A percentile compares a stretch with the other conserved stretches of the same genome.
Evolutionary conservation across 2,797 vertebrate genomes (phyloP).

Genomic region (Synaphobranchus kaupii): DNA sequence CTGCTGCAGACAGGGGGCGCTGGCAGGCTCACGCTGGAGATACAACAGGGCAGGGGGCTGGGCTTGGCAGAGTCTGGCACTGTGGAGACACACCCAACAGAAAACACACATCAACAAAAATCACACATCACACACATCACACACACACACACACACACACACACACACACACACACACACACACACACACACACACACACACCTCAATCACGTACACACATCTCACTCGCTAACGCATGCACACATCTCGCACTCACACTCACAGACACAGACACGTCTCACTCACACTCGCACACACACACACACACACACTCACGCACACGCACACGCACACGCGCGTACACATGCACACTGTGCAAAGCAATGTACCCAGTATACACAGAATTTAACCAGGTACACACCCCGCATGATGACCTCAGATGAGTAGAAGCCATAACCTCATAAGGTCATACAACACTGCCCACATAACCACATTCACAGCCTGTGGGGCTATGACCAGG

Average conservation of each 20-base stretch:
- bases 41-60: constrained; percentile 86
- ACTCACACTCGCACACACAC: background rate
- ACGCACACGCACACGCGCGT: background rate
- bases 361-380: background rate
- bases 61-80: constrained; percentile 95
- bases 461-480: no score
- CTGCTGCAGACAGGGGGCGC: constrained; percentile 79
- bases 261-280: background rate
- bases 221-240: background rate
- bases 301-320: background rate
- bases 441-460: no score
- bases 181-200: background rate
- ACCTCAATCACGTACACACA: background rate
- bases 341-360: background rate
- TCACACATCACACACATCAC: background rate
- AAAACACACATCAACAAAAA: background rate
- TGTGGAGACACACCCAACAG: constrained; percentile 59
- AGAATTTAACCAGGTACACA: no score
- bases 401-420: no score
- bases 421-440: no score
- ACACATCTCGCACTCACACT: background rate
- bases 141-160: background rate
- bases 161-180: background rate
- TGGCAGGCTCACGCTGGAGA: constrained; percentile 83
- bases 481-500: no score